Evolutionary conservation across 2,113 vertebrate genomes (phyloP), one percentile per base, ranked within the genome.

Genomic region (Dipodomys merriami): DNA sequence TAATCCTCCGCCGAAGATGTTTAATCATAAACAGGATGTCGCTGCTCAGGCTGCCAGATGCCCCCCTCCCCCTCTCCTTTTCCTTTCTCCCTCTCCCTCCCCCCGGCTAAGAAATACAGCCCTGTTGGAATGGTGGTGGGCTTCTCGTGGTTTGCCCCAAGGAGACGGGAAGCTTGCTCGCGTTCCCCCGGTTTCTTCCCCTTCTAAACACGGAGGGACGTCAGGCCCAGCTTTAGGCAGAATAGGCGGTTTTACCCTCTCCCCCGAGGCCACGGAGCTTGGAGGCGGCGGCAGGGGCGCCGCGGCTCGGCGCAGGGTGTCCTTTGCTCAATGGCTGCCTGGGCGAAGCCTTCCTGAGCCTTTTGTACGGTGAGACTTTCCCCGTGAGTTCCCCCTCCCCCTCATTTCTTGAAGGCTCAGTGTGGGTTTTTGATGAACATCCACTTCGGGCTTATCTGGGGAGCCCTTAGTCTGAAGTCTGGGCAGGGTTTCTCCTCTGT

Each of bases 11-110:
- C 91, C 67, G 27, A 71, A 94, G 77, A 82, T 15, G 91, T 94
- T 81, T 57, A 64, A 62, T 92, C 91, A 94, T 94, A 97, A 96
- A 96, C 96, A 95, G 96, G 96, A 95, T 95, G 94, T 94, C 81
- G 93, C 90, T 22, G 1, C 91, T 23, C 77, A 29, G 86, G 91
- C 92, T 68, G 84, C 93, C 94, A 87, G 96, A 91, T 83, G 29
- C 13, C 6, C 15, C 15, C 60, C 23, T 18, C 23, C n/a, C 29
- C 5, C 33, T 16, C 13, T 6, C 15, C 16, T 67, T 65, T 12
- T 7, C 1, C 5, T 15, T 16, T 1, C 6, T 49, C 19, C 8
- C 5, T 19, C 12, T 25, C 25, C 9, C 8, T 12, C 2, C 12
- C 2, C n/a, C n/a, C 11, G 23, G 76, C 86, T 30, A 15, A 77